A percentile compares a stretch with the other conserved stretches of the same genome.
These are phyloP conservation scores for Pseudomyrmex gracilis DNA, from an alignment of 1,140 invertebrate genomes.

Conservation along the genomic window DNA sequence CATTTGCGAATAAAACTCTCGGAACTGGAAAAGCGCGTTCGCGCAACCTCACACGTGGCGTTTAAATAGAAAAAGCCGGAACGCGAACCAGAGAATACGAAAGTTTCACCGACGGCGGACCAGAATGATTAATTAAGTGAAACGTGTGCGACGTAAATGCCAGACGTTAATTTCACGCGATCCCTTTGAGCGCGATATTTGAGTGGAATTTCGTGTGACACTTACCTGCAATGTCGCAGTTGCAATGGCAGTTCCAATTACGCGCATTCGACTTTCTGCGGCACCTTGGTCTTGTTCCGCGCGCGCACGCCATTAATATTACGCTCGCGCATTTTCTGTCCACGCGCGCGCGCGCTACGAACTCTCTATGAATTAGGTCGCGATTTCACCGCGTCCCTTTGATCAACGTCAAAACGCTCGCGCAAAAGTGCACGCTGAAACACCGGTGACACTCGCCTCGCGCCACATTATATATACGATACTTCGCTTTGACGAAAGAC, in stretches of 20 bases:
- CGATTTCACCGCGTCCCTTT: slow-evolving; percentile 57
- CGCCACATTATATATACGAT: slow-evolving; percentile 39
- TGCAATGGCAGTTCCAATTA: slow-evolving; percentile 63
- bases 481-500: slow-evolving; percentile 21
- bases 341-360: neutral
- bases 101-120: neutral
- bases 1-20: slow-evolving; percentile 14
- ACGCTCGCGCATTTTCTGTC: slow-evolving; percentile 10
- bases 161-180: slow-evolving; percentile 32
- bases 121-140: slow-evolving; percentile 60
- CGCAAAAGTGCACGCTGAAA: slow-evolving; percentile 49
- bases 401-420: slow-evolving; percentile 46
- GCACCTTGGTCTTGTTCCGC: slow-evolving; percentile 25
- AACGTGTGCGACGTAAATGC: slow-evolving; percentile 40
- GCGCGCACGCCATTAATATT: slow-evolving; percentile 50
- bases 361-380: slow-evolving; percentile 63
- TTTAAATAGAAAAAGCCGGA: neutral
- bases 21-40: neutral
- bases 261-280: slow-evolving; percentile 58
- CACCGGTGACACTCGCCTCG: slow-evolving; percentile 21
- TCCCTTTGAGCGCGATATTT: slow-evolving; percentile 58
- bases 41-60: neutral
- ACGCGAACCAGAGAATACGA: neutral
- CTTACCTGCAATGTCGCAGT: slow-evolving; percentile 53
- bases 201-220: slow-evolving; percentile 57